Percentiles rank a stretch among this genome's conserved stretches.
Conservation (phyloP, 1,140 invertebrate genomes). For the Bombus sylvicola region DNA sequence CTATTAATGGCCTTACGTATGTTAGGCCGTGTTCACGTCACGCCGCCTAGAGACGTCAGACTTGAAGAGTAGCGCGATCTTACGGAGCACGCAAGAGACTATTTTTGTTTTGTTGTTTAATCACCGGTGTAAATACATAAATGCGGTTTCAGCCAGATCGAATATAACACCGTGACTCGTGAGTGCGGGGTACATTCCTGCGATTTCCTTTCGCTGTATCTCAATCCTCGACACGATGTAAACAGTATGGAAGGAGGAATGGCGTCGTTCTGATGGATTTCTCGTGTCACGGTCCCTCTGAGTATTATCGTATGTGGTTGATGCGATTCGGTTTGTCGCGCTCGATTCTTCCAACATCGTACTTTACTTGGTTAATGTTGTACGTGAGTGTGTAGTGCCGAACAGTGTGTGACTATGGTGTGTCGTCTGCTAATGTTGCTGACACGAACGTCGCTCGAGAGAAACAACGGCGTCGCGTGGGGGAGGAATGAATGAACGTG, state of each 20-base stretch:
- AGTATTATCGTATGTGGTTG: not conserved
- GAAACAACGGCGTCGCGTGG: constrained; percentile 21
- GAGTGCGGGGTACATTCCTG: not conserved
- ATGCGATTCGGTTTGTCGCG: constrained; percentile 2
- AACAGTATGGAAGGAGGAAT: constrained; percentile 23
- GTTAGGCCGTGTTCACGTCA: constrained; percentile 31
- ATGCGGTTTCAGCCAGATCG: not conserved
- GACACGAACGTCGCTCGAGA: constrained; percentile 24
- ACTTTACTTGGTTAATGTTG: not conserved
- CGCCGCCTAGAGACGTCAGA: constrained; percentile 34
- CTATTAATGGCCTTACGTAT: constrained; percentile 1
- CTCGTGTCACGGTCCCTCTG: not conserved
- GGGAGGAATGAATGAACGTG: constrained; percentile 44
- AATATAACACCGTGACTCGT: not conserved
- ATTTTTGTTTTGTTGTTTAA: constrained; percentile 26
- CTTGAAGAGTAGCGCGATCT: constrained; percentile 37
- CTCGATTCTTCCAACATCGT: not conserved
- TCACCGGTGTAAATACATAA: constrained; percentile 30
- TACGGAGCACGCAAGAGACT: constrained; percentile 12
- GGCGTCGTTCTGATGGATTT: constrained; percentile 27
- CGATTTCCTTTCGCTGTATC: not conserved
- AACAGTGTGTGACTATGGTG: constrained; percentile 22
- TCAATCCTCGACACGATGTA: constrained; percentile 11
- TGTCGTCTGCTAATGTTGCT: constrained; percentile 25
- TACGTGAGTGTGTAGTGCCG: not conserved